phyloP scores from a whole-genome alignment of 2,888 invertebrate genomes.

The Diaperis boleti region DNA sequence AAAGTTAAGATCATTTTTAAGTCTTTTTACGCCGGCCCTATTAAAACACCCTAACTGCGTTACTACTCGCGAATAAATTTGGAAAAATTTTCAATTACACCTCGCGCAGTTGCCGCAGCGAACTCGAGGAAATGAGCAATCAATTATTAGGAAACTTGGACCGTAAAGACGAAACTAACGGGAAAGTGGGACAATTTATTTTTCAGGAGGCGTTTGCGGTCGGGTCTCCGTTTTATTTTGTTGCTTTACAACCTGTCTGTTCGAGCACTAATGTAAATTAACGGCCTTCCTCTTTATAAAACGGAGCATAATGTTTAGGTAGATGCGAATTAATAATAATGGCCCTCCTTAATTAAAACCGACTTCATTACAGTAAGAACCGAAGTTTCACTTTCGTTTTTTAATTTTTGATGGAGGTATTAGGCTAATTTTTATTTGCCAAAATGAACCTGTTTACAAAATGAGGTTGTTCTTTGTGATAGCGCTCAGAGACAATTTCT shows the following conservation, averaged over 20 bases:
- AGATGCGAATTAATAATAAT: slow-evolving; percentile 38
- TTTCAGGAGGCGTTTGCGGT: slow-evolving; percentile 42
- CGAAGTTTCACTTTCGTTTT: slow-evolving; percentile 23
- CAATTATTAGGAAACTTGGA: slow-evolving; percentile 50
- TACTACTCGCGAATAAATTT: slow-evolving; percentile 29
- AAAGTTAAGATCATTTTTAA: slow-evolving; percentile 47
- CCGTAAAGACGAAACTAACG: slow-evolving; percentile 46
- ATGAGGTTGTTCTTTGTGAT: too few species aligned
- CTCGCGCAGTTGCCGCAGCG: not conserved
- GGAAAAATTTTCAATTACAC: slow-evolving; percentile 34
- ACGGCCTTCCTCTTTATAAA: slow-evolving; percentile 37
- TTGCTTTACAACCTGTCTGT: slow-evolving; percentile 37
- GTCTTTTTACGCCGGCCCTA: slow-evolving; percentile 34
- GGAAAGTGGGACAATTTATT: slow-evolving; percentile 45
- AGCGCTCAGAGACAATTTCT: too few species aligned
- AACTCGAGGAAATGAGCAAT: slow-evolving; percentile 40
- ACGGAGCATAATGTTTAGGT: slow-evolving; percentile 37
- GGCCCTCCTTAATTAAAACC: slow-evolving; percentile 34
- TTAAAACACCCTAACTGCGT: slow-evolving; percentile 35
- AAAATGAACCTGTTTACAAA: too few species aligned
- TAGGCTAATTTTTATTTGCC: too few species aligned
- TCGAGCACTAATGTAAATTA: slow-evolving; percentile 34
- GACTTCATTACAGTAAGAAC: slow-evolving; percentile 33
- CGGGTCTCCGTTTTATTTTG: slow-evolving; percentile 31
- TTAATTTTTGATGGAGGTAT: too few species aligned